Conservation (phyloP, 2,888 invertebrate genomes). For the Drosophila limbata region DNA sequence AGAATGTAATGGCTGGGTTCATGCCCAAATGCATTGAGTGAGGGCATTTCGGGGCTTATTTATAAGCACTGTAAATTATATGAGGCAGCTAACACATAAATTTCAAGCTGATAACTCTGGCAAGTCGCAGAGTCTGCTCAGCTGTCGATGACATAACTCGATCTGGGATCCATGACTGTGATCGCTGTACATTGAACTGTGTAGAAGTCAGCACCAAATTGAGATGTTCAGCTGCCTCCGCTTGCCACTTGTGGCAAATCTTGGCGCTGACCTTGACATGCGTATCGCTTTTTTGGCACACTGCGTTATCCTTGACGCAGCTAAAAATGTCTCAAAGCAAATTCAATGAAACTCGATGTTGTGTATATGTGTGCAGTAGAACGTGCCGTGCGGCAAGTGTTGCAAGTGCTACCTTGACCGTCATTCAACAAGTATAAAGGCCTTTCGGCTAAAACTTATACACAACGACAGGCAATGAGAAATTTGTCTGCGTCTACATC, state of each 20-base stretch:
- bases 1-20: slow-evolving; percentile 42
- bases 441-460: slow-evolving; percentile 34
- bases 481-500: slow-evolving; percentile 45
- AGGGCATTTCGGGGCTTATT: slow-evolving; percentile 34
- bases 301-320: slow-evolving; percentile 68
- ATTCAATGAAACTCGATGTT: slow-evolving; percentile 58
- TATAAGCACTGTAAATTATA: slow-evolving; percentile 41
- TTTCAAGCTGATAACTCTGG: slow-evolving; percentile 10
- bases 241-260: slow-evolving; percentile 52
- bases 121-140: slow-evolving; percentile 14
- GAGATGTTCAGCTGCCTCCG: slow-evolving; percentile 27
- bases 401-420: slow-evolving; percentile 66
- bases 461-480: slow-evolving; percentile 44
- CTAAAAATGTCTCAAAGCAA: slow-evolving; percentile 74
- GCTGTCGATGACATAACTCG: slow-evolving; percentile 57
- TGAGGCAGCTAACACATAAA: slow-evolving; percentile 20
- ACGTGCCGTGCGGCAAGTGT: slow-evolving; percentile 74
- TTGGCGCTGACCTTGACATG: slow-evolving; percentile 59
- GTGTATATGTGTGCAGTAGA: slow-evolving; percentile 45
- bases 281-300: slow-evolving; percentile 69
- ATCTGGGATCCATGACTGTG: slow-evolving; percentile 28
- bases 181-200: slow-evolving; percentile 62
- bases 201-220: slow-evolving; percentile 35
- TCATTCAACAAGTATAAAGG: slow-evolving; percentile 63
- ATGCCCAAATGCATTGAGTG: slow-evolving; percentile 39